phyloP scores from a whole-genome alignment of 2,888 invertebrate genomes.

The Noctua pronuba region DNA sequence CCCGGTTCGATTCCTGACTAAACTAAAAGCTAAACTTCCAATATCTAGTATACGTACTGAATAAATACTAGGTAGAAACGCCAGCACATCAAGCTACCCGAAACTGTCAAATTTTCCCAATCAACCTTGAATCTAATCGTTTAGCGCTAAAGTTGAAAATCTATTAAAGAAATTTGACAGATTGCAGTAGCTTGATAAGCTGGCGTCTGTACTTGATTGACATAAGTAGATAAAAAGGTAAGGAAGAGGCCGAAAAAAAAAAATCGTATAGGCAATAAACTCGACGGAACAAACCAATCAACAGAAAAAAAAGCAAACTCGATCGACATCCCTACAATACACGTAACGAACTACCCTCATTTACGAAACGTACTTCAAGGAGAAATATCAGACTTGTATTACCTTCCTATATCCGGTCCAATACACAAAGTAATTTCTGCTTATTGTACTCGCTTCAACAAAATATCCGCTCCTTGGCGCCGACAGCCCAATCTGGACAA shows the following conservation, averaged over 20 bases:
- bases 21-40: not conserved
- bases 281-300: constrained; percentile 35
- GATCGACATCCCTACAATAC: constrained; percentile 22
- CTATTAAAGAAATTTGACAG: no score
- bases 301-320: constrained; percentile 21
- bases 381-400: constrained; percentile 21
- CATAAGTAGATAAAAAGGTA: not conserved
- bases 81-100: no score
- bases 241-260: not conserved
- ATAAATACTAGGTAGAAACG: no score
- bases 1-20: not conserved
- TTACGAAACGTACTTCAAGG: constrained; percentile 3
- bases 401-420: constrained; percentile 29
- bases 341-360: constrained; percentile 35
- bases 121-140: no score
- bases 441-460: constrained; percentile 33
- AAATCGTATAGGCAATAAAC: not conserved
- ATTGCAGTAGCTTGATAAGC: no score
- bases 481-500: constrained; percentile 31
- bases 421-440: constrained; percentile 44
- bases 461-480: constrained; percentile 31
- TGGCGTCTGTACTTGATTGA: not conserved
- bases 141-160: no score
- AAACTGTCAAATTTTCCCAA: no score
- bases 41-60: not conserved